phyloP scores from a whole-genome alignment of 2,113 vertebrate genomes.

The Vombatus ursinus region DNA sequence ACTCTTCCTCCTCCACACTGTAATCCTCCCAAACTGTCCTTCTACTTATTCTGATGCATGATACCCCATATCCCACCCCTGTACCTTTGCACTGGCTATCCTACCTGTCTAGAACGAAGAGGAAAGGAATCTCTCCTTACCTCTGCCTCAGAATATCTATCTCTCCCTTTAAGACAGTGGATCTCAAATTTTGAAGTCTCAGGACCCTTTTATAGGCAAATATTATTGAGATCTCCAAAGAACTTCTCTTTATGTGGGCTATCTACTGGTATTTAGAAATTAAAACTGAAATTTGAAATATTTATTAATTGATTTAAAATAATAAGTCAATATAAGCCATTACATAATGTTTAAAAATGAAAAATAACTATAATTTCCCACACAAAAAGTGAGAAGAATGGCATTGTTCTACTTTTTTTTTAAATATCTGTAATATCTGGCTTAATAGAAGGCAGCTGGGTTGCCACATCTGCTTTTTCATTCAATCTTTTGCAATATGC shows the following conservation, averaged over 20 bases:
- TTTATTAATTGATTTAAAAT: not conserved
- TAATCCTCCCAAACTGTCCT: not conserved
- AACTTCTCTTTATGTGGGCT: not conserved
- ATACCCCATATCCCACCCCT: not conserved
- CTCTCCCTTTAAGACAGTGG: not conserved
- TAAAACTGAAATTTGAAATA: not conserved
- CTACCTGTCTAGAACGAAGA: not conserved
- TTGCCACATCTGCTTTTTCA: not conserved
- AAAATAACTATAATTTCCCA: not conserved
- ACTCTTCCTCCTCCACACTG: not conserved
- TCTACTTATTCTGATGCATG: not conserved
- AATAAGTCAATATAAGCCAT: not conserved
- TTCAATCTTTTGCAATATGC: not conserved
- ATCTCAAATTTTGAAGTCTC: not conserved
- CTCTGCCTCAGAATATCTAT: not conserved
- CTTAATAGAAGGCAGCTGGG: not conserved
- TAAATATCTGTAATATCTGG: not conserved
- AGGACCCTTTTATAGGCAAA: not conserved
- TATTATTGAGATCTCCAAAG: not conserved
- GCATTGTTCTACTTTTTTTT: not conserved
- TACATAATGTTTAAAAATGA: not conserved
- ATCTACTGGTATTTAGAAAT: not conserved
- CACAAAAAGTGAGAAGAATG: not conserved
- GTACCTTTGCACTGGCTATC: not conserved
- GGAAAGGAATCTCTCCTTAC: not conserved